Evolutionary conservation across 1,140 invertebrate species (phyloP).

Genomic region (Nomia melanderi): DNA sequence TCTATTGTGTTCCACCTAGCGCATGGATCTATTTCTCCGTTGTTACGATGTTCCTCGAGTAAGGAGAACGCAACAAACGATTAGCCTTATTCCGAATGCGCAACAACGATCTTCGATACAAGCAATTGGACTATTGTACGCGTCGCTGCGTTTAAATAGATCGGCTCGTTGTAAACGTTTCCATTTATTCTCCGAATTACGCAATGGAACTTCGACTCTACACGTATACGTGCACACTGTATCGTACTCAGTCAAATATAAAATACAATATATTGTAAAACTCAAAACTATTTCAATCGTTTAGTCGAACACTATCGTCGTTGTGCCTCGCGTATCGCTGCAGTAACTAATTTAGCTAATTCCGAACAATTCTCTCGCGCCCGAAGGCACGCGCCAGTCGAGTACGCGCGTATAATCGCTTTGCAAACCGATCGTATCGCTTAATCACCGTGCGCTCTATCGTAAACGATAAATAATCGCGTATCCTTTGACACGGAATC

Average conservation of each 20-base stretch:
- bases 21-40: slow-evolving; percentile 27
- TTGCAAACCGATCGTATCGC: background rate
- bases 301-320: too few relatives aligned
- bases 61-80: slow-evolving; percentile 30
- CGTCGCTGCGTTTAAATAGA: slow-evolving; percentile 19
- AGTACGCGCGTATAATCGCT: slow-evolving; percentile 11
- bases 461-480: background rate
- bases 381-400: too few relatives aligned
- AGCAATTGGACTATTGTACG: slow-evolving; percentile 9
- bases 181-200: background rate
- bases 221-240: too few relatives aligned
- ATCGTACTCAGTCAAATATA: too few relatives aligned
- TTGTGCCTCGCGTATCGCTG: too few relatives aligned
- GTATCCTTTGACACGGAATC: background rate
- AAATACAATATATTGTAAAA: too few relatives aligned
- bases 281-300: too few relatives aligned
- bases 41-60: slow-evolving; percentile 20
- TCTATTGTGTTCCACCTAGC: slow-evolving; percentile 9
- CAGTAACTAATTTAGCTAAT: too few relatives aligned
- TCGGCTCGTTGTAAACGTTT: background rate
- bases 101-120: background rate
- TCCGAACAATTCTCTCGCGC: too few relatives aligned
- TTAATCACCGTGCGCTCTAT: background rate
- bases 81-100: slow-evolving; percentile 1
- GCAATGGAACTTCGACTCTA: background rate